phyloP scores from a whole-genome alignment of 2,113 vertebrate genomes.

The Cephalopholis sonnerati region DNA sequence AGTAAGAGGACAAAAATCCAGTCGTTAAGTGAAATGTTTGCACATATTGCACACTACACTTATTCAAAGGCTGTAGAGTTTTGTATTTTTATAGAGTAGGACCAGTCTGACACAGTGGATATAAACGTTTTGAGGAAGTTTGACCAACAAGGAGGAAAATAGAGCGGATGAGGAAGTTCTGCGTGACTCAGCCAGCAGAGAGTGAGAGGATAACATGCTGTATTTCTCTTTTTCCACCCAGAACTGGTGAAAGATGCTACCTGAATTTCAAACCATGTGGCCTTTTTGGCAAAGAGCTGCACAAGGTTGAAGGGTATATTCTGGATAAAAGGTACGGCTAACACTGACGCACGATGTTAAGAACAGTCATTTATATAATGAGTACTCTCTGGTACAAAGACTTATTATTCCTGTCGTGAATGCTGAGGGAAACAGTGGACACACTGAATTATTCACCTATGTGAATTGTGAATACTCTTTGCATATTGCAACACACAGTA shows the following conservation, averaged over 20 bases:
- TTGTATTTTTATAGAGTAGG: not conserved
- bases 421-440: not conserved
- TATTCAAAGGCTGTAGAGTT: not conserved
- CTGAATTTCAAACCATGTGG: constrained; percentile 98
- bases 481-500: not conserved
- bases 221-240: constrained; percentile 69
- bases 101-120: not conserved
- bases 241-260: constrained; percentile 94
- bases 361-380: not conserved
- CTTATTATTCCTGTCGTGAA: not conserved
- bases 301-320: constrained; percentile 99
- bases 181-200: constrained; percentile 24
- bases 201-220: constrained; percentile 11
- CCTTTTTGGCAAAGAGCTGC: constrained; percentile 97
- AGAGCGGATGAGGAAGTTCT: constrained; percentile 32
- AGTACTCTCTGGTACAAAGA: too few relatives aligned
- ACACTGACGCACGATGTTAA: not conserved
- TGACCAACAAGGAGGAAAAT: constrained; percentile 9
- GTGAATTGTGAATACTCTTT: not conserved
- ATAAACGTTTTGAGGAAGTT: constrained; percentile 22
- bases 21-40: not conserved
- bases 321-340: constrained; percentile 94
- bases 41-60: too few relatives aligned
- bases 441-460: not conserved
- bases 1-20: constrained; percentile 81